Conservation (phyloP, 2,113 vertebrate species). For the Phocoena phocoena region DNA sequence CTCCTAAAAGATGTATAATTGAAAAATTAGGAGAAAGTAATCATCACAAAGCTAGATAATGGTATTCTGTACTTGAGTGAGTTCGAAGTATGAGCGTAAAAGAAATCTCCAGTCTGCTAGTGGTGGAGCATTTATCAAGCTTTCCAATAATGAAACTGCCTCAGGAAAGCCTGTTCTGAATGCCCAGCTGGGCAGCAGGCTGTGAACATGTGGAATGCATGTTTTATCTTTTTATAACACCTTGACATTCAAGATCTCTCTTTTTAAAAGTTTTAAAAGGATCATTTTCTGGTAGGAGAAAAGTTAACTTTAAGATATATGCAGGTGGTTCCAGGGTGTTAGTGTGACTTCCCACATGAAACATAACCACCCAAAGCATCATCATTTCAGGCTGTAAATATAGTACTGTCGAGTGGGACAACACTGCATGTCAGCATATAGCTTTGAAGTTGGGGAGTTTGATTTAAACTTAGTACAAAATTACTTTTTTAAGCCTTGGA, state of each 20-base stretch:
- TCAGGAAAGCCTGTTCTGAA: conserved; percentile 30
- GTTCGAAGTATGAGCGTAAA: neutral
- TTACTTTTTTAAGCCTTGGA: conserved; percentile 4
- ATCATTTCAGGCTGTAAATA: conserved; percentile 57
- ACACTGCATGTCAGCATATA: neutral
- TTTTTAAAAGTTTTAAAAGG: conserved; percentile 46
- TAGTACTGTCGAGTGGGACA: conserved; percentile 17
- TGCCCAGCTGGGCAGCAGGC: conserved; percentile 53
- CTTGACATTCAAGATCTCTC: conserved; percentile 70
- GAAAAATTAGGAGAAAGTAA: conserved; percentile 50
- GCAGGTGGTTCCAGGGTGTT: conserved; percentile 62
- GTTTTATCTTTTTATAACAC: conserved; percentile 74
- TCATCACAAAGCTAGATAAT: conserved; percentile 32
- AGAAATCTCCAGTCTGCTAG: neutral
- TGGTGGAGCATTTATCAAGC: conserved; percentile 37
- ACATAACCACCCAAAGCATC: conserved; percentile 35
- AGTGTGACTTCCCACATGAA: conserved; percentile 61
- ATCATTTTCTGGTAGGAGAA: conserved; percentile 59
- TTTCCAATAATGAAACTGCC: conserved; percentile 39
- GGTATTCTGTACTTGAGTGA: conserved; percentile 34
- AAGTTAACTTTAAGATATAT: conserved; percentile 40
- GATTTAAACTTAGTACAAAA: conserved; percentile 50
- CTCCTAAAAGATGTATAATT: conserved; percentile 30
- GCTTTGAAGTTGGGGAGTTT: neutral
- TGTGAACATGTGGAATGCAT: neutral